phyloP scores from a whole-genome alignment of 2,888 invertebrate species.

The Pollenia angustigena region DNA sequence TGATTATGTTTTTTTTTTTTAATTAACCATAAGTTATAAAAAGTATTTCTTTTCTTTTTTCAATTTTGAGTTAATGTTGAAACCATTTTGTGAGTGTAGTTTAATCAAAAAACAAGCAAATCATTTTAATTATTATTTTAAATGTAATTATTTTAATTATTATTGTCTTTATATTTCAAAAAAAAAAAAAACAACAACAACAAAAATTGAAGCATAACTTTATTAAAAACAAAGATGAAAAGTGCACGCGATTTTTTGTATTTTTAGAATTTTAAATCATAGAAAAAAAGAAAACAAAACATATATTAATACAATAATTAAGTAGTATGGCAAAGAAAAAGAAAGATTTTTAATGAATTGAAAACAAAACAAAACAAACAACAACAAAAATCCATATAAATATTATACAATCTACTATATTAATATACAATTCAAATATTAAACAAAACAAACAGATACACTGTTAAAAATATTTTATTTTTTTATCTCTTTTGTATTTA shows the following conservation, averaged over 20 bases:
- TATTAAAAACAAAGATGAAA: conserved; percentile 60
- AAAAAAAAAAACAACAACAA: conserved; percentile 29
- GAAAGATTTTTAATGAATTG: conserved; percentile 58
- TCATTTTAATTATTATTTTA: conserved; percentile 61
- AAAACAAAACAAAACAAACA: conserved; percentile 39
- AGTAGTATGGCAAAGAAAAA: conserved; percentile 45
- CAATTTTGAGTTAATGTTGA: conserved; percentile 55
- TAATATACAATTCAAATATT: conserved; percentile 54
- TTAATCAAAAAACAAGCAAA: conserved; percentile 58
- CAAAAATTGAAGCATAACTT: conserved; percentile 37
- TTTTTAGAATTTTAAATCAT: conserved; percentile 63
- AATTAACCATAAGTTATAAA: conserved; percentile 62
- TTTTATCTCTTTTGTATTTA: neutral
- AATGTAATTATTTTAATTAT: conserved; percentile 70
- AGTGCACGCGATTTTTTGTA: conserved; percentile 70
- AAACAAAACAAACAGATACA: conserved; percentile 34
- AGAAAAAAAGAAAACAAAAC: conserved; percentile 45
- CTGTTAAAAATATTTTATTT: conserved; percentile 14
- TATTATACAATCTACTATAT: conserved; percentile 57
- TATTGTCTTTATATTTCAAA: conserved; percentile 69
- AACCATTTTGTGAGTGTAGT: conserved; percentile 65
- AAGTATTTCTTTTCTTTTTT: conserved; percentile 64
- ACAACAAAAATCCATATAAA: conserved; percentile 30
- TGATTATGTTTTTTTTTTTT: conserved; percentile 57
- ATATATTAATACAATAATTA: conserved; percentile 25